Evolutionary conservation across 1,140 invertebrate species (phyloP).

Genomic region (Bombus superbus): DNA sequence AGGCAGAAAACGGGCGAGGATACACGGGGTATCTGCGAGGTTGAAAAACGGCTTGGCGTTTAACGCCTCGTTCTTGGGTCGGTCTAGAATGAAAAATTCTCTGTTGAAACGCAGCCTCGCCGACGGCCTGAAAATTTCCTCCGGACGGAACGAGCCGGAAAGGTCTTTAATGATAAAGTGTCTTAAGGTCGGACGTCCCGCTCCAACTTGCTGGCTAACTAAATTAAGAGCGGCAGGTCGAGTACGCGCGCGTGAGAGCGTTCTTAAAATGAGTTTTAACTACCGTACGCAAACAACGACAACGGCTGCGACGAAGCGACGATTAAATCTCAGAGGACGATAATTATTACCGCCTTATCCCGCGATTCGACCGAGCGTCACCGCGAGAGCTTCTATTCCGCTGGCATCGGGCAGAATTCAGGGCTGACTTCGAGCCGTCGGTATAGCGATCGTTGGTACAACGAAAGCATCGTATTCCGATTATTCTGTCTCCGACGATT

Average conservation of each 20-base stretch:
- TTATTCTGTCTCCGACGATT: too few relatives aligned
- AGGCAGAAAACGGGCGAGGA: neutral
- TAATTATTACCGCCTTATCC: too few relatives aligned
- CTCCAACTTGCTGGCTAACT: constrained; percentile 21
- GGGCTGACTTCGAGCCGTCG: constrained; percentile 4
- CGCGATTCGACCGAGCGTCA: too few relatives aligned
- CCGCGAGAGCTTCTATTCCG: constrained; percentile 8
- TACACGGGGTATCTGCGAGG: neutral
- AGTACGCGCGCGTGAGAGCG: neutral
- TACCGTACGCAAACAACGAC: constrained; percentile 39
- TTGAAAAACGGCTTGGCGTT: constrained; percentile 36
- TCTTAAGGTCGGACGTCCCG: constrained; percentile 17
- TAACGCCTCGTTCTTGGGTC: constrained; percentile 2
- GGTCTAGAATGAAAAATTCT: constrained; percentile 37
- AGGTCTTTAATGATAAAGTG: constrained; percentile 39
- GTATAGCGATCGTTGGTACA: too few relatives aligned
- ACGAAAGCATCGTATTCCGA: too few relatives aligned
- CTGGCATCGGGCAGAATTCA: neutral
- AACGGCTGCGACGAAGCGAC: constrained; percentile 24
- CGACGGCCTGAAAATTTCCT: constrained; percentile 18
- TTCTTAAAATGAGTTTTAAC: constrained; percentile 38
- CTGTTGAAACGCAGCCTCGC: neutral
- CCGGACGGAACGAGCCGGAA: constrained; percentile 18
- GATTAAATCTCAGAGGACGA: constrained; percentile 45
- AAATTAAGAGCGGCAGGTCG: constrained; percentile 44